These are phyloP conservation scores for Lithobates sylvaticus DNA, from an alignment of 2,797 vertebrate species.

Conservation along the genomic window DNA sequence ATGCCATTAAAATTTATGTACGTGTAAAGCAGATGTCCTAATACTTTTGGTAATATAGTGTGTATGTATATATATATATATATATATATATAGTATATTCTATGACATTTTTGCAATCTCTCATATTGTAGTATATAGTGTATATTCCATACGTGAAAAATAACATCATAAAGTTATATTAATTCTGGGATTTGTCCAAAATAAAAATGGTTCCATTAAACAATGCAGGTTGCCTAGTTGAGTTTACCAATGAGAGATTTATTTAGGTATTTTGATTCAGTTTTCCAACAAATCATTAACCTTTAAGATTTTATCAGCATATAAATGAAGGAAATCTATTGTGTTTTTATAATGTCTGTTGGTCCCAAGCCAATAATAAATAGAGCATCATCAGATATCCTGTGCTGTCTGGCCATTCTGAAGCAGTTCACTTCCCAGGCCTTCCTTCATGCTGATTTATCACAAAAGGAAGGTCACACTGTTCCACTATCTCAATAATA, in stretches of 20 bases:
- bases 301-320: not conserved
- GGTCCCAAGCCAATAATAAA: not conserved
- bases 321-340: constrained; percentile 10
- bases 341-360: constrained; percentile 18
- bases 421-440: constrained; percentile 18
- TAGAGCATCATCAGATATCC: constrained; percentile 38
- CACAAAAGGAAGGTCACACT: constrained; percentile 34
- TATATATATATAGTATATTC: no score
- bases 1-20: no score
- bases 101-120: no score
- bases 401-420: not conserved
- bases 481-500: constrained; percentile 9
- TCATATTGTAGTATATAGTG: no score
- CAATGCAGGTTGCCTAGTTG: not conserved
- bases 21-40: no score
- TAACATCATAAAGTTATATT: no score
- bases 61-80: no score
- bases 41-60: no score
- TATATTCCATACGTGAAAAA: no score
- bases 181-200: not conserved
- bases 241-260: not conserved
- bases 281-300: constrained; percentile 5
- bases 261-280: not conserved
- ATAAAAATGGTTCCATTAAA: not conserved
- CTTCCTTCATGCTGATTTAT: constrained; percentile 35